Evolutionary conservation across 37 sponge, comb jelly and placozoan genomes (phyloP), one percentile per base, ranked within the genome.

Genomic region (Halisarca cf. caerulea): DNA sequence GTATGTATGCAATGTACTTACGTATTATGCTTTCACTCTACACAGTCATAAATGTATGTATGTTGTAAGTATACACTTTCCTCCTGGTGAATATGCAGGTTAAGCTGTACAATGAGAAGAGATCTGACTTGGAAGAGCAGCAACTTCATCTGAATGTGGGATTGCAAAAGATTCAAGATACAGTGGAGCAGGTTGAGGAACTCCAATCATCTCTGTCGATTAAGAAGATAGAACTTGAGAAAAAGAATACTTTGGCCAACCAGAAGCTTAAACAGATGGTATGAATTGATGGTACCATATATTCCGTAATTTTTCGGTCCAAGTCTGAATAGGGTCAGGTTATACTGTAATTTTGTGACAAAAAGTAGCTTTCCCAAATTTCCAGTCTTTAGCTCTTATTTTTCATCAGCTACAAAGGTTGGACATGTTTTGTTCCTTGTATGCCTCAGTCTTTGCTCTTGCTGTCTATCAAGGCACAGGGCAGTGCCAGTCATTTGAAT

Each of bases 111-210:
- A 84, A 93, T 69, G 98, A 98, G 87, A 98, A 98, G 89, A 64
- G 98, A 33, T 79, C 85, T 80, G 96, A 98, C 77, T 82, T 98
- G 20, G 98, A 98, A 44, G 98, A 96, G 78, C 98, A 98, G 80
- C 98, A 98, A 58, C 85, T 98, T 15, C 98, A 98, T 92, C 86
- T 98, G 20, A 98, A 96, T 79, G 96, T 98, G 17, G 98, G 99
- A 11, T 84, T 98, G 23, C 86, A 92, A 78, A 98, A 98, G 86
- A 98, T 96, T 57, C 33, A 88, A 5, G 99, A 98, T 82, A 98
- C 98, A 39, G 98, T 96, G 20, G 94, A 98, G 30, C 96, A 96
- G 81, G 99, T 98, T 51, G 95, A 94, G 54, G 96, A 98, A 55
- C 91, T 98, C 3, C 95, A 96, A 85, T 70, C 91, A 1, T 92